Percentiles rank a stretch among this genome's conserved stretches.
phyloP scores from a whole-genome alignment of 2,113 vertebrate species.

The Pelobates fuscus region DNA sequence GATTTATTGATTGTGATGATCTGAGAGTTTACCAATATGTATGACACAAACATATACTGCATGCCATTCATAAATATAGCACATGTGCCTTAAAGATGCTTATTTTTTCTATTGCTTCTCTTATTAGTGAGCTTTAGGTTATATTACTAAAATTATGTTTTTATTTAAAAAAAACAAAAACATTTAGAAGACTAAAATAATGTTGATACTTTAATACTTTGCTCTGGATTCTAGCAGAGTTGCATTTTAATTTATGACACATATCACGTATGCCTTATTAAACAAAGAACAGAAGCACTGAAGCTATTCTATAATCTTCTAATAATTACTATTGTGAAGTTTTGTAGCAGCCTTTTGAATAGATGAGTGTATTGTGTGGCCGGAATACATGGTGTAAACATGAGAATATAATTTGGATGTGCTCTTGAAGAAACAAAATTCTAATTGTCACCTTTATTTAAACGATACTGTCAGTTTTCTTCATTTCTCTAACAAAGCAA shows the following conservation, averaged over 20 bases:
- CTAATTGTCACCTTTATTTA: conserved; percentile 35
- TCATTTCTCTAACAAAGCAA: conserved; percentile 36
- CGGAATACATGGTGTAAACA: conserved; percentile 6
- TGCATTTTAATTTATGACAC: conserved; percentile 60
- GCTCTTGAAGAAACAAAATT: conserved; percentile 47
- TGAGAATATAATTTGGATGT: conserved; percentile 48
- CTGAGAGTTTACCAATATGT: not conserved
- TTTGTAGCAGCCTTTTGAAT: conserved; percentile 60
- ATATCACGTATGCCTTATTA: conserved; percentile 57
- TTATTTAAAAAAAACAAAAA: not conserved
- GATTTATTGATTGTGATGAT: not conserved
- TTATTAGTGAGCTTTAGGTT: no score
- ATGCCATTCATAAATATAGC: not conserved
- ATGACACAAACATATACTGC: not conserved
- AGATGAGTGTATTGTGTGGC: conserved; percentile 34
- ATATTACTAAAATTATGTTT: no score
- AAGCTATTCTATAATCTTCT: conserved; percentile 62
- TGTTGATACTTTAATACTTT: conserved; percentile 17
- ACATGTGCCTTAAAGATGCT: no score
- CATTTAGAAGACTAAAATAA: conserved; percentile 8
- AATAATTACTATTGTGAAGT: conserved; percentile 65
- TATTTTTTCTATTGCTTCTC: no score
- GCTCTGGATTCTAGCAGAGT: conserved; percentile 56
- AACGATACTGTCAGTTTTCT: conserved; percentile 33
- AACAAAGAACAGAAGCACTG: conserved; percentile 54